Conservation (phyloP, 2,113 vertebrate species). For the Balaeniceps rex region DNA sequence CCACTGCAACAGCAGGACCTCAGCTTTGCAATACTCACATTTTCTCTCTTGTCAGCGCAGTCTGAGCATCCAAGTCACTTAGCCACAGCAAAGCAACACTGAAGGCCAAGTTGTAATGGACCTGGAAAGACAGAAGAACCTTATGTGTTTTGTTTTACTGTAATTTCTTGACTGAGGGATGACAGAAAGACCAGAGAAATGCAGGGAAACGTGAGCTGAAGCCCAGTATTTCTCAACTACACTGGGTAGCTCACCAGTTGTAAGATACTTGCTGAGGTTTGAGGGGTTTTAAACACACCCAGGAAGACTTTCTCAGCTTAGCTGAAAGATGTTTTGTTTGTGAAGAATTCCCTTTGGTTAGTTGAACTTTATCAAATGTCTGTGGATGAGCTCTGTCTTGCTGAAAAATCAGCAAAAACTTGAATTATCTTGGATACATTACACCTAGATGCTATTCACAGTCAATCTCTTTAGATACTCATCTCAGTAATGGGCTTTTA, state of each 20-base stretch:
- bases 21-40: constrained; percentile 63
- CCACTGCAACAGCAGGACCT: neutral
- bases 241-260: neutral
- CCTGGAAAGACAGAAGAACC: constrained; percentile 61
- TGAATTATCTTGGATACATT: neutral
- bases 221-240: neutral
- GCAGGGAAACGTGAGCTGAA: neutral
- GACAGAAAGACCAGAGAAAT: neutral
- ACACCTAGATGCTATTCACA: neutral
- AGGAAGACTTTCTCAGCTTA: neutral
- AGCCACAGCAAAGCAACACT: constrained; percentile 79
- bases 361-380: neutral
- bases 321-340: neutral
- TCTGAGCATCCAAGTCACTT: constrained; percentile 59
- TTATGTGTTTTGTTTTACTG: neutral
- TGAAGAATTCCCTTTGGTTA: neutral
- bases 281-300: neutral
- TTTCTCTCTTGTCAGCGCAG: constrained; percentile 58
- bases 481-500: neutral
- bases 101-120: constrained; percentile 84
- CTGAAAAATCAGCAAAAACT: neutral
- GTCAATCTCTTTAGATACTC: neutral
- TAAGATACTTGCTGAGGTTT: neutral
- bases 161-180: neutral
- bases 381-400: neutral